Base-by-base conservation (phyloP, 2,797 vertebrate genomes). In the Pseudochaenichthys georgianus region DNA sequence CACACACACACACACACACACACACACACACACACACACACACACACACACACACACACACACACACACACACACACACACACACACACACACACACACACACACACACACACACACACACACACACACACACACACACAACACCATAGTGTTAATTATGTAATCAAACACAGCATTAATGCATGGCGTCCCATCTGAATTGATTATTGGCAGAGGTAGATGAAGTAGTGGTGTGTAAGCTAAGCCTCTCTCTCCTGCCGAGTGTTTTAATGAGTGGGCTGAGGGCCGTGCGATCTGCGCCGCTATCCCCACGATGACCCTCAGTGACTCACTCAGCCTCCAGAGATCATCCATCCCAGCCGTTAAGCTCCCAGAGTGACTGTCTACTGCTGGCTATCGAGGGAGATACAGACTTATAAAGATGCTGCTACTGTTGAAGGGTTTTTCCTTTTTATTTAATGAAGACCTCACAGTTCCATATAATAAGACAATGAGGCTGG, bases 311-410 rank as follows among this genome's bases (percentile, higher is more conserved):
- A 77, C 81, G 71, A 53, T 90, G 88, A 89, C 87, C 91, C 67
- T 74, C 58, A 83, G 85, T 87, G 89, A 91, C 87, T 89, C 91
- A 83, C 80, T 89, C 84, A 82, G 86, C 87, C 88, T 83, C 82
- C 51, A 82, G 75, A 87, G 84, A 45, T 73, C 80, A 75, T 81
- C 89, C 85, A 88, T 86, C 78, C 77, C 63, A 79, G 81, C 70
- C 72, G 89, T 91, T 82, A 85, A 81, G 86, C 85, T 84, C 80
- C 58, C 83, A 21, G 58, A 73, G 80, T 74, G 85, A 70, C 80
- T 78, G 72, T 47, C 74, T 70, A 71, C 80, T 82, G 82, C 52
- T 76, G 86, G 82, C 77, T 82, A 83, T 87, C 64, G 52, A 61
- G 67, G 38, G 47, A 79, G 77, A 85, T 64, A 34, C 65, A 13